Evolutionary conservation across 2,113 vertebrate genomes (phyloP).

Genomic region (Nesogale talazaci): DNA sequence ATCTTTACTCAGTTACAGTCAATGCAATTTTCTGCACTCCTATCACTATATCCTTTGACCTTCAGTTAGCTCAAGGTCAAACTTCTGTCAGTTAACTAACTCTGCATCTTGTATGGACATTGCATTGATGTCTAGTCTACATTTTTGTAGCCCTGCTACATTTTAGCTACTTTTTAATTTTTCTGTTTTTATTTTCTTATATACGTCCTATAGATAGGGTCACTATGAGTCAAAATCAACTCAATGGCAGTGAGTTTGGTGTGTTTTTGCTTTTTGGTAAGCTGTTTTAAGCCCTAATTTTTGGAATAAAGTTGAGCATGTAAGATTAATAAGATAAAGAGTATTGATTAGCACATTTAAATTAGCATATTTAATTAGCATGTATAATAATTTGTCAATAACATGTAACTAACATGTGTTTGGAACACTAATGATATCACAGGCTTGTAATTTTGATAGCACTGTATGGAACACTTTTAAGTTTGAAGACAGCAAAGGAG

Average conservation of each 20-base stretch:
- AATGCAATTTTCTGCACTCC: background rate
- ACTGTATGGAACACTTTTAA: background rate
- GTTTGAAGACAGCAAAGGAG: background rate
- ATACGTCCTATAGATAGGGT: no score
- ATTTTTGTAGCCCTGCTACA: background rate
- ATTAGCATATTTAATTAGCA: no score
- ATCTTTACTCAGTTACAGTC: no score
- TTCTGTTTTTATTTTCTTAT: no score
- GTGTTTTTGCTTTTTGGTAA: no score
- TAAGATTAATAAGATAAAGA: no score
- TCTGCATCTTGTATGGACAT: background rate
- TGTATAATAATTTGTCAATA: no score
- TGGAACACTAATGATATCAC: background rate
- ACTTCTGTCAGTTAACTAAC: background rate
- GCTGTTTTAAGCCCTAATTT: no score
- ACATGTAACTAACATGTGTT: background rate
- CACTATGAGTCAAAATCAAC: no score
- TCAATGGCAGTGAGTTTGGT: no score
- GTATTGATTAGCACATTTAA: no score
- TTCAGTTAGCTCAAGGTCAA: background rate
- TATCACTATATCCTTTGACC: background rate
- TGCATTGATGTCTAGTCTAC: background rate
- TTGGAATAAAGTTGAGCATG: no score
- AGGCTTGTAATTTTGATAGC: background rate
- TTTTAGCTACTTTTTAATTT: conserved; percentile 8